A percentile compares a stretch with the other conserved stretches of the same genome.
phyloP scores from a whole-genome alignment of 2,797 vertebrate species.

The Anguilla anguilla region DNA sequence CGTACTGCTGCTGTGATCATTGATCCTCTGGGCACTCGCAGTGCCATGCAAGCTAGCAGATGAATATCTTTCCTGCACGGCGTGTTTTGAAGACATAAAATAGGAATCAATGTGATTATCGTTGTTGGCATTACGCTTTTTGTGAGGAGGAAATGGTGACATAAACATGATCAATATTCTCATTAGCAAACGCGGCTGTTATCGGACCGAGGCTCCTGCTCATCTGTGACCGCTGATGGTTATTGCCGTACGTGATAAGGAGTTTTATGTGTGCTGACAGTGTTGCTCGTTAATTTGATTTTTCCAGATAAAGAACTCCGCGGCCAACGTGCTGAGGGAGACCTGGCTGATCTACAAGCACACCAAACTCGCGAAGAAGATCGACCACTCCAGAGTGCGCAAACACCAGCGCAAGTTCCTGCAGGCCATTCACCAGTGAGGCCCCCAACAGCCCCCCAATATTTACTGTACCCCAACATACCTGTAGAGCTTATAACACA shows the following conservation, averaged over 20 bases:
- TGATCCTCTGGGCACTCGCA: not conserved
- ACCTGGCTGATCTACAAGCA: constrained; percentile 99
- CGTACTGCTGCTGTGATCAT: not conserved
- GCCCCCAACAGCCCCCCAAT: not conserved
- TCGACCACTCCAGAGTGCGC: constrained; percentile 96
- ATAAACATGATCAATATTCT: not conserved
- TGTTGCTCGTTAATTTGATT: constrained; percentile 35
- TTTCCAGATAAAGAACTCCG: constrained; percentile 96
- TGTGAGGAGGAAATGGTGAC: not conserved
- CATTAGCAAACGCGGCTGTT: not conserved
- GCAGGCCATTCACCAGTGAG: constrained; percentile 99
- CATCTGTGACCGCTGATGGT: not conserved
- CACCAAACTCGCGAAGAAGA: constrained; percentile 96
- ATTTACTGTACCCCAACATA: not conserved
- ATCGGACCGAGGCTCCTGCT: not conserved
- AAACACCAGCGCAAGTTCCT: constrained; percentile 99
- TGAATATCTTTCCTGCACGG: not conserved
- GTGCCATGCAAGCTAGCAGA: not conserved
- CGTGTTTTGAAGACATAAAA: not conserved
- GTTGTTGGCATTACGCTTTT: not conserved
- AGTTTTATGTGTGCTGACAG: not conserved
- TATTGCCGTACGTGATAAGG: not conserved
- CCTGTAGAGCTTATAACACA: not conserved
- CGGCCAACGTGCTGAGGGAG: constrained; percentile 98
- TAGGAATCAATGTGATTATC: not conserved